Conservation (phyloP, 2,113 vertebrate species). For the Lepisosteus oculatus region DNA sequence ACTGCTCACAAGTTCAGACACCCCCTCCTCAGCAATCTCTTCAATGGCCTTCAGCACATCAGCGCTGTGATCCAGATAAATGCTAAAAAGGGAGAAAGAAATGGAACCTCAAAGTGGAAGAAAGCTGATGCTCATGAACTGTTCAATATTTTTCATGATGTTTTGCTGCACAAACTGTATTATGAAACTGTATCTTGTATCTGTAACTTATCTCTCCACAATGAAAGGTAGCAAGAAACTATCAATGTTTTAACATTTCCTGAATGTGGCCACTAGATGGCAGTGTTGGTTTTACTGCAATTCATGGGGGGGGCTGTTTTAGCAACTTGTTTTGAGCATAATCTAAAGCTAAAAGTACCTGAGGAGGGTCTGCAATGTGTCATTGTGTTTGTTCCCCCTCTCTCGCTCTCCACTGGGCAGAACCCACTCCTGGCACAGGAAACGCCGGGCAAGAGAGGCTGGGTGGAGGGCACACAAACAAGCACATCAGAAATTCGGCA, state of each 20-base stretch:
- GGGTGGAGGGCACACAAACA: conserved; percentile 14
- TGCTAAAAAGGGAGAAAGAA: conserved; percentile 53
- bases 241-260: no score
- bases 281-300: not conserved
- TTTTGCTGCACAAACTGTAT: no score
- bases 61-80: conserved; percentile 82
- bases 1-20: conserved; percentile 75
- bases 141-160: no score
- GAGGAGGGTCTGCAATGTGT: conserved; percentile 75
- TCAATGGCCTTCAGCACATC: conserved; percentile 85
- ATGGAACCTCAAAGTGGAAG: no score
- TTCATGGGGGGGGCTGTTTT: not conserved
- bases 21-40: conserved; percentile 78
- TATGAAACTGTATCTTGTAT: no score
- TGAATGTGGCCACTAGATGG: no score
- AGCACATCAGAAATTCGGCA: not conserved
- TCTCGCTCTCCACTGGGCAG: conserved; percentile 73
- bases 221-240: no score
- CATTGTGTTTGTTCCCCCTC: conserved; percentile 74
- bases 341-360: conserved; percentile 55
- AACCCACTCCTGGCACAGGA: conserved; percentile 81
- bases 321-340: no score
- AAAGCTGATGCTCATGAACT: no score
- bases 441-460: conserved; percentile 78
- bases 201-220: no score